Percentiles rank a stretch among this genome's conserved stretches.
These are phyloP conservation scores for Helicolenus hilgendorfi DNA, from an alignment of 2,797 vertebrate genomes.

Conservation along the genomic window DNA sequence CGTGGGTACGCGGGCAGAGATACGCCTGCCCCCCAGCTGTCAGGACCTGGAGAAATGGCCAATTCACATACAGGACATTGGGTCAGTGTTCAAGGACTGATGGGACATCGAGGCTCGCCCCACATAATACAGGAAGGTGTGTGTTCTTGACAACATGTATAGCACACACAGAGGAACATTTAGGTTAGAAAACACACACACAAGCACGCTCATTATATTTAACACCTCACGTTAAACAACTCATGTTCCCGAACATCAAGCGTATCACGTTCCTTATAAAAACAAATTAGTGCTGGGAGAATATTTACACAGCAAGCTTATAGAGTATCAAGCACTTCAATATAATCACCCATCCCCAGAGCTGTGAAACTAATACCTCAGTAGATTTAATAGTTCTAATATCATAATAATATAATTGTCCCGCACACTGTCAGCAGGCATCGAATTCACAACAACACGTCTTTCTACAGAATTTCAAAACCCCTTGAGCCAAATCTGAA, in stretches of 20 bases:
- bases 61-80: constrained; percentile 83
- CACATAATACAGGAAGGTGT: constrained; percentile 56
- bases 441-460: neutral
- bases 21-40: constrained; percentile 72
- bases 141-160: constrained; percentile 38
- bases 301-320: neutral
- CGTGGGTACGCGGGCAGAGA: constrained; percentile 17
- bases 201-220: constrained; percentile 8
- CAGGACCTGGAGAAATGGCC: constrained; percentile 72
- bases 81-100: constrained; percentile 80
- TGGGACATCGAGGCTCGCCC: constrained; percentile 35
- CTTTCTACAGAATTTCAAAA: neutral
- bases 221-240: neutral
- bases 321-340: neutral
- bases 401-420: too few relatives aligned
- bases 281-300: neutral
- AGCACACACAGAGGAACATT: constrained; percentile 29
- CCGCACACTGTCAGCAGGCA: neutral
- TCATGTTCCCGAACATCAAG: neutral
- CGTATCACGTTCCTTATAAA: neutral
- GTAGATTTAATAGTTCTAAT: neutral
- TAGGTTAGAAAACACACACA: neutral
- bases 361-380: neutral
- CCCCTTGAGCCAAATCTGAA: too few relatives aligned
- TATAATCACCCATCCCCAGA: neutral